A percentile compares a stretch with the other conserved stretches of the same genome.
These are phyloP conservation scores for Tipula helvola DNA, from an alignment of 2,888 invertebrate species.

Conservation along the genomic window DNA sequence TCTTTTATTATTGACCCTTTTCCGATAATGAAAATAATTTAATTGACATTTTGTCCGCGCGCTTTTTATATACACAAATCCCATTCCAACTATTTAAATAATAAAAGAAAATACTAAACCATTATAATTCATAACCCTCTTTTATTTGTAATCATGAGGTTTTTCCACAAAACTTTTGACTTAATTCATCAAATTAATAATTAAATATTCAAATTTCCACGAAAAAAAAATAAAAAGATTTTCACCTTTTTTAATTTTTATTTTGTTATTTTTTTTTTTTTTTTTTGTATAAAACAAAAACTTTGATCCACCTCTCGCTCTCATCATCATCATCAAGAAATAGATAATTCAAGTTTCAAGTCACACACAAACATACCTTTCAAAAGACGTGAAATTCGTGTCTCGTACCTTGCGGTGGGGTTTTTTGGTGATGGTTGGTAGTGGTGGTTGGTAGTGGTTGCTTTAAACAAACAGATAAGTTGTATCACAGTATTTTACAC, in stretches of 20 bases:
- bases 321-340: not conserved
- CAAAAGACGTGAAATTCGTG: not conserved
- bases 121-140: not conserved
- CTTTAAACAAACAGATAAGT: not conserved
- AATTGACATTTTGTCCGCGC: not conserved
- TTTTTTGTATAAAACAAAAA: not conserved
- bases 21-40: not conserved
- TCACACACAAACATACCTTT: not conserved
- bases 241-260: not conserved
- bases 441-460: not conserved
- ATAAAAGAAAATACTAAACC: no score
- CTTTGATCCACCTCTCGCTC: not conserved
- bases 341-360: not conserved
- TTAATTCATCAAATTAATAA: slow-evolving; percentile 4
- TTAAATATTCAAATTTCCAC: not conserved
- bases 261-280: not conserved
- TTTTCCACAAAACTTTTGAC: not conserved
- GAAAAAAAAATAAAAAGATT: not conserved
- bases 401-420: no score
- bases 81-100: not conserved
- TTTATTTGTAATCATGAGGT: not conserved
- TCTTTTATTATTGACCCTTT: not conserved
- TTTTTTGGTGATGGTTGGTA: not conserved
- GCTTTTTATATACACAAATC: not conserved
- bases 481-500: not conserved